These are phyloP conservation scores for Zenarchopterus dispar DNA, from an alignment of 2,797 vertebrate genomes.

Conservation along the genomic window DNA sequence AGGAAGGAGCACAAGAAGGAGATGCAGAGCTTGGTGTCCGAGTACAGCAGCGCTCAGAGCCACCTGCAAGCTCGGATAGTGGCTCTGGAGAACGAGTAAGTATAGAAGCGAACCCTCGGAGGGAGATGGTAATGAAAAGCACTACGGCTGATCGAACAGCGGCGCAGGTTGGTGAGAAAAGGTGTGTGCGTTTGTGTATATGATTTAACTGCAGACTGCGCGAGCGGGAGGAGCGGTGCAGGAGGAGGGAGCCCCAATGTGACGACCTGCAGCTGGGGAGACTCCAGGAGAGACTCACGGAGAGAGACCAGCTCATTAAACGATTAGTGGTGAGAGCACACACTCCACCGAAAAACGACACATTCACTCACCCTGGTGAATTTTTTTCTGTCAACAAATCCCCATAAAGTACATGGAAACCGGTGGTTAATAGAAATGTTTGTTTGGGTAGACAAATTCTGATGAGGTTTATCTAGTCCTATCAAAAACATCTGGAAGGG, in stretches of 20 bases:
- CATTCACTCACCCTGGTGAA: too few species aligned
- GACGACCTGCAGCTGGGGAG: slow-evolving; percentile 88
- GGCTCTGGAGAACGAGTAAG: slow-evolving; percentile 89
- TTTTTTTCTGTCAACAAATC: too few species aligned
- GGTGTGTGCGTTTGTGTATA: slow-evolving; percentile 42
- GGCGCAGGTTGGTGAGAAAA: slow-evolving; percentile 32
- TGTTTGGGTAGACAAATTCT: too few species aligned
- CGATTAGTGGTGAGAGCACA: slow-evolving; percentile 91
- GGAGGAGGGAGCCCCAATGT: slow-evolving; percentile 83
- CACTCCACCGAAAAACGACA: too few species aligned
- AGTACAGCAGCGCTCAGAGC: slow-evolving; percentile 87
- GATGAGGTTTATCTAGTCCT: too few species aligned
- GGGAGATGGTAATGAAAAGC: not conserved
- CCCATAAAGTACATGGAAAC: too few species aligned
- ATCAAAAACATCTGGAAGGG: too few species aligned
- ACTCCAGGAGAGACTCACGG: slow-evolving; percentile 89
- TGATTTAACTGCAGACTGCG: slow-evolving; percentile 82
- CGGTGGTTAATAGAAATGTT: too few species aligned
- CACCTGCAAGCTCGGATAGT: slow-evolving; percentile 89
- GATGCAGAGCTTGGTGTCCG: slow-evolving; percentile 86
- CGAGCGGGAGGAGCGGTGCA: slow-evolving; percentile 88
- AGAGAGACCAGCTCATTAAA: slow-evolving; percentile 91
- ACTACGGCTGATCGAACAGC: not conserved
- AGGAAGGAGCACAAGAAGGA: slow-evolving; percentile 86
- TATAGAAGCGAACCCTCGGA: slow-evolving; percentile 30